Conservation (phyloP, 2,888 invertebrate genomes). For the Syrista parreyssii region DNA sequence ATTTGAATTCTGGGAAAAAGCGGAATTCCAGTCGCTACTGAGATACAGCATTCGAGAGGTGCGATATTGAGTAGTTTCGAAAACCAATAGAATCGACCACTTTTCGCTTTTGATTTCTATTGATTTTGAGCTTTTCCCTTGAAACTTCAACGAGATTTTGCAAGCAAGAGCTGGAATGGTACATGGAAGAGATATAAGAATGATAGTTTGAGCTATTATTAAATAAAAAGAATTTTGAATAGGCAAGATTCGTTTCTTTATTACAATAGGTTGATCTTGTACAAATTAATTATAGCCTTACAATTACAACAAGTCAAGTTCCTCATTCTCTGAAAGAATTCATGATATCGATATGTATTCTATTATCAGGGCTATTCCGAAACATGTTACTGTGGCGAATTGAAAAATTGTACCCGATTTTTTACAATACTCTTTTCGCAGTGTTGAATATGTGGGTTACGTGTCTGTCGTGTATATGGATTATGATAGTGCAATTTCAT, state of each 20-base stretch:
- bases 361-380: slow-evolving; percentile 56
- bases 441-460: no score
- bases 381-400: slow-evolving; percentile 45
- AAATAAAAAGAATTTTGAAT: neutral
- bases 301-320: slow-evolving; percentile 60
- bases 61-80: no score
- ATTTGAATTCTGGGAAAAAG: no score
- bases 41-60: no score
- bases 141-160: no score
- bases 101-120: no score
- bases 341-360: slow-evolving; percentile 53
- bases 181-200: no score
- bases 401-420: slow-evolving; percentile 53
- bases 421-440: slow-evolving; percentile 16
- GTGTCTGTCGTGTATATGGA: neutral
- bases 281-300: slow-evolving; percentile 64
- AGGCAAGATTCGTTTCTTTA: slow-evolving; percentile 61
- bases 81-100: no score
- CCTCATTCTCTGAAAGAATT: slow-evolving; percentile 30
- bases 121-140: no score
- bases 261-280: slow-evolving; percentile 63
- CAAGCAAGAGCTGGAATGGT: no score
- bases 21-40: no score
- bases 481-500: neutral
- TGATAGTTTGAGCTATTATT: no score